Percentiles rank a stretch among this genome's conserved stretches.
Conservation (phyloP, 2,113 vertebrate genomes). For the Peucedramus taeniatus region DNA sequence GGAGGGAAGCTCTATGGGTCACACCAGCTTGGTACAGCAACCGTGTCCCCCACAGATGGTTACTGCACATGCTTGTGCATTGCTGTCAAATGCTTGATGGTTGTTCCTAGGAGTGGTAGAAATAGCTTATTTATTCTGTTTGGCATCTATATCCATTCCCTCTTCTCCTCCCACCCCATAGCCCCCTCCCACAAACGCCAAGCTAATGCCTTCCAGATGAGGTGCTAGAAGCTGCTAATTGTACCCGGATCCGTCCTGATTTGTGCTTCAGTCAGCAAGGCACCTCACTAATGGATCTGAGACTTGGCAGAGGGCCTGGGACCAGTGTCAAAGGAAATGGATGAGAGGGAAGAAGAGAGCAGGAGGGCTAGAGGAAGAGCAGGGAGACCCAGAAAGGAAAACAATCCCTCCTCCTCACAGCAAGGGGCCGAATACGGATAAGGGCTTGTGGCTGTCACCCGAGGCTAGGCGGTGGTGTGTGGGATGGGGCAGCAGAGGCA, state of each 20-base stretch:
- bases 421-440: background rate
- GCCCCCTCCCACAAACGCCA: constrained; percentile 45
- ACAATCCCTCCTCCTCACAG: background rate
- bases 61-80: background rate
- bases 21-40: background rate
- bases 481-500: background rate
- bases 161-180: constrained; percentile 32
- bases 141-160: constrained; percentile 63
- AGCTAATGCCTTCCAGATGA: constrained; percentile 83
- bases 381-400: constrained; percentile 17
- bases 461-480: background rate
- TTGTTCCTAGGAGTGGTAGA: constrained; percentile 40
- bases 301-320: constrained; percentile 77
- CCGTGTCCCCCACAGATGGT: background rate
- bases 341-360: constrained; percentile 60
- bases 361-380: constrained; percentile 6
- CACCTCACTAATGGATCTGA: constrained; percentile 82
- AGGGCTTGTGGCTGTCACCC: background rate
- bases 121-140: constrained; percentile 70
- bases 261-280: constrained; percentile 81
- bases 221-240: constrained; percentile 81
- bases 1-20: background rate
- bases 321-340: constrained; percentile 77
- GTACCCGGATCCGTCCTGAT: constrained; percentile 74
- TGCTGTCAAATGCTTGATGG: background rate